These are phyloP conservation scores for Cordilura impudica DNA, from an alignment of 2,888 invertebrate species.

Conservation along the genomic window DNA sequence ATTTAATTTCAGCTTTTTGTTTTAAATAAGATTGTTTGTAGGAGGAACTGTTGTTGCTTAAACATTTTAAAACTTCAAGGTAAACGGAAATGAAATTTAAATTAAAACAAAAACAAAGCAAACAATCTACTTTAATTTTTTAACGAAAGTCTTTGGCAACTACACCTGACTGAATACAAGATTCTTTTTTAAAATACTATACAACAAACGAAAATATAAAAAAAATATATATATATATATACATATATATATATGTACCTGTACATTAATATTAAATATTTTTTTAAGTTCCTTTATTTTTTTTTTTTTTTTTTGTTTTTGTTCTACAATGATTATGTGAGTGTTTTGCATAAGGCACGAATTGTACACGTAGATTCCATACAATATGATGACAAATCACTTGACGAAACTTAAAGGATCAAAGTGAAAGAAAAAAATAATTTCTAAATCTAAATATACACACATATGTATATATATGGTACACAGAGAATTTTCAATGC, in stretches of 20 bases:
- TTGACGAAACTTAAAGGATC: slow-evolving; percentile 33
- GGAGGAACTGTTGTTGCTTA: neutral
- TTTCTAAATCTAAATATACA: no score
- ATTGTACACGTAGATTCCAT: neutral
- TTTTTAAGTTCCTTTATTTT: no score
- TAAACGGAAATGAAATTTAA: neutral
- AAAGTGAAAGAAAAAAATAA: slow-evolving; percentile 4
- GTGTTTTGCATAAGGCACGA: neutral
- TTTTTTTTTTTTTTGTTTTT: no score
- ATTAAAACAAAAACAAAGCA: neutral
- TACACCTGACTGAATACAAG: neutral
- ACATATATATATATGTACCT: no score
- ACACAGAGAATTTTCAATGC: neutral
- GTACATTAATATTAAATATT: no score
- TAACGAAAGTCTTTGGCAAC: neutral
- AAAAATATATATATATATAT: neutral
- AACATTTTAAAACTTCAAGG: neutral
- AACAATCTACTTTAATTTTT: neutral
- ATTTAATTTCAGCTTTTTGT: neutral
- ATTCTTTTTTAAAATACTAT: neutral
- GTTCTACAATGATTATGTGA: neutral
- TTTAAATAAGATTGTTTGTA: neutral
- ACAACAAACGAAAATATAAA: neutral
- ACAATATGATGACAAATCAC: slow-evolving; percentile 13
- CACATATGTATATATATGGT: no score